Conservation (phyloP, 2,888 invertebrate genomes). For the Dicranocentrus wangi region DNA sequence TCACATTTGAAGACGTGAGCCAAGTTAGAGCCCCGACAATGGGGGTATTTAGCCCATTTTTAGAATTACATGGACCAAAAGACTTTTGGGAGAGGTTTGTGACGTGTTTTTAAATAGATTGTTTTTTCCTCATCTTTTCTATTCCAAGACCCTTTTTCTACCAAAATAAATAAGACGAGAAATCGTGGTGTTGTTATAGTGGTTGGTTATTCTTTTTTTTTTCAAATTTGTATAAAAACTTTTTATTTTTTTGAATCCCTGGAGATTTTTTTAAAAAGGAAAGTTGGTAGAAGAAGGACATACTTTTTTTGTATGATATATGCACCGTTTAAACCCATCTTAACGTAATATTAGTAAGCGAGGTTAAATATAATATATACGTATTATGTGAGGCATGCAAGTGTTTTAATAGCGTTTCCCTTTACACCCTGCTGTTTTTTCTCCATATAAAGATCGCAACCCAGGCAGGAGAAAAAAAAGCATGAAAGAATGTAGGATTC, state of each 20-base stretch:
- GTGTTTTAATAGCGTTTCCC: constrained; percentile 47
- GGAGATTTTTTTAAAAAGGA: constrained; percentile 33
- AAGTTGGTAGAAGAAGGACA: constrained; percentile 21
- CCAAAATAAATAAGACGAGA: too few species aligned
- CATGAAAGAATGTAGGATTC: constrained; percentile 11
- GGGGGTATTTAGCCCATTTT: too few species aligned
- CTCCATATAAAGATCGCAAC: constrained; percentile 24
- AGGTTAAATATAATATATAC: constrained; percentile 1
- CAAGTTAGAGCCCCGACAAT: too few species aligned
- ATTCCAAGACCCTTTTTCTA: too few species aligned
- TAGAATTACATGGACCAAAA: too few species aligned
- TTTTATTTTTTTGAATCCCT: constrained; percentile 54
- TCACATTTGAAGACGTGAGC: too few species aligned
- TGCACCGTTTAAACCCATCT: constrained; percentile 31
- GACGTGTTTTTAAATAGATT: too few species aligned
- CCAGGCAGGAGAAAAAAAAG: not conserved
- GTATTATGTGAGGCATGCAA: constrained; percentile 4
- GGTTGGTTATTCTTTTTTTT: constrained; percentile 13
- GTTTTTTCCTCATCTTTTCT: too few species aligned
- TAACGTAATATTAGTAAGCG: constrained; percentile 19
- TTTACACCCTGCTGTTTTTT: constrained; percentile 54
- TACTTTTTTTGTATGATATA: constrained; percentile 26
- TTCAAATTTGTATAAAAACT: constrained; percentile 55
- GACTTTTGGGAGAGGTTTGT: too few species aligned
- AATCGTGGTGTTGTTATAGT: too few species aligned